Conservation (phyloP, 2,888 invertebrate species). For the Aporophyla nigra region DNA sequence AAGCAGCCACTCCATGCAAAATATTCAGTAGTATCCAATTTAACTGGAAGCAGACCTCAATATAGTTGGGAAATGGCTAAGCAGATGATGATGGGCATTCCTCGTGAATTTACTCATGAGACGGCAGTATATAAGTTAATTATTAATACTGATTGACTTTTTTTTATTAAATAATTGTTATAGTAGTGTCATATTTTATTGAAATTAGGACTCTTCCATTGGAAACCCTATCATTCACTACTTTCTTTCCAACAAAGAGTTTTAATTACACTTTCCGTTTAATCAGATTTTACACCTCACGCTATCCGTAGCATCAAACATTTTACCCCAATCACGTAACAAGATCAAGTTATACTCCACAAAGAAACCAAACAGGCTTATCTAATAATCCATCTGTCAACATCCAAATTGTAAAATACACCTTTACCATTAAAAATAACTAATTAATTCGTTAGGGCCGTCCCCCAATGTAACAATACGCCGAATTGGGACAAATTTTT, state of each 20-base stretch:
- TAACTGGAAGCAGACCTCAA: too few species aligned
- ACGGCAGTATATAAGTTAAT: too few species aligned
- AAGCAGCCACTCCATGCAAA: too few species aligned
- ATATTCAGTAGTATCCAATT: too few species aligned
- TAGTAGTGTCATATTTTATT: neutral
- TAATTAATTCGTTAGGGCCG: slow-evolving; percentile 83
- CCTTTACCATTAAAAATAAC: slow-evolving; percentile 82
- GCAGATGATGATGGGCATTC: too few species aligned
- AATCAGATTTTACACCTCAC: slow-evolving; percentile 24
- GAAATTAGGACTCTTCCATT: neutral
- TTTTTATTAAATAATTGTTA: too few species aligned
- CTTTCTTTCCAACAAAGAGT: neutral
- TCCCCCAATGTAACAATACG: slow-evolving; percentile 85
- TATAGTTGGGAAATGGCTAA: too few species aligned
- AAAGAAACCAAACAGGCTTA: slow-evolving; percentile 69
- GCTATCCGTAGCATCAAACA: slow-evolving; percentile 30
- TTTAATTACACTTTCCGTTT: slow-evolving; percentile 15
- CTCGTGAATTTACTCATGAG: too few species aligned
- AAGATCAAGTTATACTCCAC: slow-evolving; percentile 54
- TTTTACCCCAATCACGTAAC: slow-evolving; percentile 61
- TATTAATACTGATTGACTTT: too few species aligned
- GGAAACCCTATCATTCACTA: neutral
- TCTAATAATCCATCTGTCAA: slow-evolving; percentile 78
- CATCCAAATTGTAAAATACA: slow-evolving; percentile 87
- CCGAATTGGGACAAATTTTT: slow-evolving; percentile 88